Evolutionary conservation across 2,888 invertebrate genomes (phyloP), one percentile per base, ranked within the genome.

Genomic region (Heliconius ismenius): DNA sequence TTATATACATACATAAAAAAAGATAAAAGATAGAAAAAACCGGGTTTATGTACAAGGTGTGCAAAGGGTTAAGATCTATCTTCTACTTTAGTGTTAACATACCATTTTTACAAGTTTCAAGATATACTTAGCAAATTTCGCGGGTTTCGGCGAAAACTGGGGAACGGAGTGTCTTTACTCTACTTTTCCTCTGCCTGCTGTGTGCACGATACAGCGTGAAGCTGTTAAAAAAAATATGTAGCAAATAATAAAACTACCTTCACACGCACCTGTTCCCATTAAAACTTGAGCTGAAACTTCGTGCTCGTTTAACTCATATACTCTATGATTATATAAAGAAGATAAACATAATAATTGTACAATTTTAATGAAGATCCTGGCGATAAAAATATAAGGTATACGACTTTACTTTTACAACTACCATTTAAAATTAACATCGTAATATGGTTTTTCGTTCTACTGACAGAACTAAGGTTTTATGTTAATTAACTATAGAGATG

Each of bases 351-450:
- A 65, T 36, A 65, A 67, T 67, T 43, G 39, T 65, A 65, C 39
- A 15, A 39, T 43, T 43, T 67, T 67, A 67, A 67, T 67, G 67
- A 67, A 67, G 67, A 24, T 67, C 24, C 67, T 67, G 39, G 67
- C 39, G 15, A 43, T 67, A 67, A 67, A 67, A 67, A 67, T 67
- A 43, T 24, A 24, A 67, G 21, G 39, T 43, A 43, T 39, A 67
- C 39, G 67, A 67, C 39, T 43, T 9, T n/a, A n/a, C 7, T 15
- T 24, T 43, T 39, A 39, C 67, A 24, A 67, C 21, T 67, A 26
- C 67, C 67, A 67, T 67, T 67, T 67, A 67, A 67, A 67, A 67
- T 67, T 7, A 39, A 39, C 67, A 24, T 24, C 39, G 67, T 67
- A 39, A 39, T 24, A 43, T 43, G 67, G 39, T 67, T 65, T 36